Base-by-base conservation (phyloP, 2,113 vertebrate genomes). In the Hydropotes inermis region DNA sequence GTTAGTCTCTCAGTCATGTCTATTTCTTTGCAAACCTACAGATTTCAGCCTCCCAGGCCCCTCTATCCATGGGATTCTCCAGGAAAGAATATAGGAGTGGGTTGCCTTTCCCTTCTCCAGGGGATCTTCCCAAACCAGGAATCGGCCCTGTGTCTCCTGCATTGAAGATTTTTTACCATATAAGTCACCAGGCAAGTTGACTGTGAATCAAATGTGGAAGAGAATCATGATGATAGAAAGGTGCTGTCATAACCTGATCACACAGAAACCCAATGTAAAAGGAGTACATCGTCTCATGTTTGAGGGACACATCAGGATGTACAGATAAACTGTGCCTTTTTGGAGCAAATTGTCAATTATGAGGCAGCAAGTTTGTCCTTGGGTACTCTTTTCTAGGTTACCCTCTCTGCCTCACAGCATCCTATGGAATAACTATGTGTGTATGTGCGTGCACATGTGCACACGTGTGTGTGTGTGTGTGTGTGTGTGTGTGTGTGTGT, bases 401-500 rank as follows among this genome's bases (percentile, higher is more conserved):
- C 9, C 6, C 28, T 39, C 81, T 36, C 23, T 52, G 39, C 19
- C 28, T 89, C 57, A 52, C 1, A n/a, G 78, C 27, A 43, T 30
- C 30, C 23, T 27, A 10, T 28, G 12, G 7, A 70, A 27, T 58
- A 50, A 27, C 11, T 39, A 1, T 39, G 30, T 54, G 17, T 79
- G 47, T 47, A 43, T 28, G 43, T 12, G 7, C 1, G 0, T 50
- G 47, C 47, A 50, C 47, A 50, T 50, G 47, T 50, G 47, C 47
- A 50, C 47, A 50, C 47, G 47, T 61, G 28, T 7, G 6, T 5
- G 4, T 33, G 15, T 14, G 45, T 3, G 43, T 15, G 33, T 16
- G 30, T 0, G 15, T 1, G 2, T 1, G 3, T 9, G 23, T 17
- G n/a, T n/a, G 7, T 25, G n/a, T 6, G 5, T 15, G 19, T 0